phyloP scores from a whole-genome alignment of 2,797 vertebrate genomes.

The Esox masquinongy region DNA sequence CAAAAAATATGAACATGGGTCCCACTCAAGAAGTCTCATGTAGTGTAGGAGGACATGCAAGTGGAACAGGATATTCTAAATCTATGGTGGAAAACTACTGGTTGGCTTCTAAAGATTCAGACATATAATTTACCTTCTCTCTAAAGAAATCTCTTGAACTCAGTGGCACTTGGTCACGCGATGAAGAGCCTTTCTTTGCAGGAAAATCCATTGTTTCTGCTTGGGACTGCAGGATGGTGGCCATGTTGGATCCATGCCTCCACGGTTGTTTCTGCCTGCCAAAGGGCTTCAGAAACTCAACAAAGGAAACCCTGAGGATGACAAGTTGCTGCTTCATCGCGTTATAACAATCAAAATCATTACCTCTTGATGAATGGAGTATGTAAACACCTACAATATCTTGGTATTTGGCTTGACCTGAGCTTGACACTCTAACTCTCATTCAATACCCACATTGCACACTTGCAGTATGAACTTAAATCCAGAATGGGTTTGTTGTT shows the following conservation, averaged over 20 bases:
- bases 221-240: not conserved
- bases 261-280: conserved; percentile 35
- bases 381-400: too few relatives aligned
- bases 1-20: not conserved
- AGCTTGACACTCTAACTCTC: too few relatives aligned
- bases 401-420: too few relatives aligned
- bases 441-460: too few relatives aligned
- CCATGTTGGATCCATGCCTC: conserved; percentile 33
- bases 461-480: too few relatives aligned
- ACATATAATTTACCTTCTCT: not conserved
- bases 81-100: not conserved
- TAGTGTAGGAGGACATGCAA: not conserved
- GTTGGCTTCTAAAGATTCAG: not conserved
- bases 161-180: not conserved
- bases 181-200: not conserved
- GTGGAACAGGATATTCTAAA: not conserved
- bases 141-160: not conserved
- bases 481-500: too few relatives aligned
- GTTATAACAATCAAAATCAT: not conserved
- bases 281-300: conserved; percentile 56
- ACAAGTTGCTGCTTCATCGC: not conserved
- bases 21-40: not conserved
- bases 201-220: not conserved
- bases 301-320: conserved; percentile 16
- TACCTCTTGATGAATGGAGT: not conserved